Conservation (phyloP, 2,113 vertebrate species). For the Globicephala melas region DNA sequence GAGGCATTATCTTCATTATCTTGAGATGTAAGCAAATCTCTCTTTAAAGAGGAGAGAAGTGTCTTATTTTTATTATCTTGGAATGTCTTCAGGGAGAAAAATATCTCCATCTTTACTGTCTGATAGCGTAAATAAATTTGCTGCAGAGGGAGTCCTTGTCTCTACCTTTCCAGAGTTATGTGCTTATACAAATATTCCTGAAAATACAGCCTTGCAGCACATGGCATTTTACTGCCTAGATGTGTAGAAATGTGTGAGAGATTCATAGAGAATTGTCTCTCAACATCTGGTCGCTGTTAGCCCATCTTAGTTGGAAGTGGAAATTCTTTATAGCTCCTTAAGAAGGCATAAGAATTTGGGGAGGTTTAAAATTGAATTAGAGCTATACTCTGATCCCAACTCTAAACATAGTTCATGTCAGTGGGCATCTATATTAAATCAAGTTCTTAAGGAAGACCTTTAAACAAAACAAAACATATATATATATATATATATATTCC, state of each 20-base stretch:
- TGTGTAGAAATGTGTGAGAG: background rate
- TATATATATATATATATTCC: background rate
- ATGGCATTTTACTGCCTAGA: background rate
- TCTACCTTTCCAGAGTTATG: background rate
- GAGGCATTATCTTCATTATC: background rate
- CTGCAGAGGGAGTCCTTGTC: background rate
- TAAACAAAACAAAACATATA: background rate
- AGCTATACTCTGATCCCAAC: background rate
- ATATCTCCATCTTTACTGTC: background rate
- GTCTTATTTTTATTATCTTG: background rate
- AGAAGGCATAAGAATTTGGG: background rate
- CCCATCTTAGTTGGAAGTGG: background rate
- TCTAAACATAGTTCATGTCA: background rate
- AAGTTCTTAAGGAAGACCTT: background rate
- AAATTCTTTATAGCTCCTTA: background rate
- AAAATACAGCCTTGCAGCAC: background rate
- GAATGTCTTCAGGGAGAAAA: background rate
- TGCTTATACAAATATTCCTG: background rate
- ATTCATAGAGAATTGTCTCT: background rate
- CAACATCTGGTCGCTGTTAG: background rate
- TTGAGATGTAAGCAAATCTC: background rate
- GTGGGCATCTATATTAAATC: background rate
- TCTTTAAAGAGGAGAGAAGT: background rate
- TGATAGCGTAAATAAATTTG: conserved; percentile 3
- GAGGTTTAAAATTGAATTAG: background rate